Evolutionary conservation across 2,888 invertebrate species (phyloP).

Genomic region (Dromius quadrimaculatus): DNA sequence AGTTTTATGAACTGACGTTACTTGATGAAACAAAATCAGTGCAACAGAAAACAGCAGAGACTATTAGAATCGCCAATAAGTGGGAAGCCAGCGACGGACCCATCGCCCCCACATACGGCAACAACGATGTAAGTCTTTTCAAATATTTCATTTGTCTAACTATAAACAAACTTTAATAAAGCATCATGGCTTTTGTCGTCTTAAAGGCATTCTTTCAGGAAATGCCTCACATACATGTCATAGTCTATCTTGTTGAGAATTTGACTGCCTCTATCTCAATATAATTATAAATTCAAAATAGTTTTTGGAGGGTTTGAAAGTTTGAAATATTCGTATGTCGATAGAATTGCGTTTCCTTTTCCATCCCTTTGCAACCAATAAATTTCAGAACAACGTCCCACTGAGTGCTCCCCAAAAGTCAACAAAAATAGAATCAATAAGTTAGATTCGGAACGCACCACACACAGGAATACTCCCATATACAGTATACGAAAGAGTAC

Average conservation of each 20-base stretch:
- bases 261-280: no score
- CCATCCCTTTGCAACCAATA: constrained; percentile 26
- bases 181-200: no score
- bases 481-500: background rate
- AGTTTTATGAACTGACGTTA: constrained; percentile 97
- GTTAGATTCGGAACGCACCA: constrained; percentile 13
- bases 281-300: no score
- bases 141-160: background rate
- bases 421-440: constrained; percentile 38
- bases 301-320: no score
- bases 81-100: constrained; percentile 84
- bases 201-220: no score
- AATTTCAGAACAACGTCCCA: constrained; percentile 35
- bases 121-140: constrained; percentile 71
- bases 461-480: background rate
- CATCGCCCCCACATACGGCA: constrained; percentile 71
- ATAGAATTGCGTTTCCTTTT: constrained; percentile 14
- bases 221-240: no score
- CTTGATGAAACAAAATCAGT: constrained; percentile 95
- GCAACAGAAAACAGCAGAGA: constrained; percentile 96
- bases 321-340: constrained; percentile 24
- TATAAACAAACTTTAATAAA: background rate
- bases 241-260: no score
- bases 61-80: constrained; percentile 93
- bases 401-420: constrained; percentile 8